Evolutionary conservation across 2,113 vertebrate species (phyloP).

Genomic region (Myotis brandtii): DNA sequence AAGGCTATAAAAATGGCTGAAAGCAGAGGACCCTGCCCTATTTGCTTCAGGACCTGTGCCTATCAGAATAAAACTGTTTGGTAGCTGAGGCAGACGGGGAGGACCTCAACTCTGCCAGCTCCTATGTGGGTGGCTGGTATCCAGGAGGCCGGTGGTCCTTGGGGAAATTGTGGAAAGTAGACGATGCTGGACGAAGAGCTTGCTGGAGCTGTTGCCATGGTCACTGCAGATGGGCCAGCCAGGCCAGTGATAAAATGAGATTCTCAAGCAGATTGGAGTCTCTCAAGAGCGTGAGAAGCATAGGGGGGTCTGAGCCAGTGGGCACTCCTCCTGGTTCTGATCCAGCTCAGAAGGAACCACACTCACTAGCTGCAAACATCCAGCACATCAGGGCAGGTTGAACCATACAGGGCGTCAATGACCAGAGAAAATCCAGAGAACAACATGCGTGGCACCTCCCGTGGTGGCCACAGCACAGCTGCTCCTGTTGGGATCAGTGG

Average conservation of each 20-base stretch:
- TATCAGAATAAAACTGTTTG: not conserved
- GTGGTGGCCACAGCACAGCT: not conserved
- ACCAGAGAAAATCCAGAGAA: not conserved
- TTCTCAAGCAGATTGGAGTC: not conserved
- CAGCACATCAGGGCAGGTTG: fast-evolving
- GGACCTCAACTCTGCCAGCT: not conserved
- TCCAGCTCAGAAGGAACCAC: not conserved
- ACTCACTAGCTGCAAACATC: not conserved
- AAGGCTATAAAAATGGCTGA: too few relatives aligned
- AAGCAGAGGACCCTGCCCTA: not conserved
- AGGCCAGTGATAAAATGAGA: not conserved
- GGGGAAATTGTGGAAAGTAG: not conserved
- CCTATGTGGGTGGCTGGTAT: not conserved
- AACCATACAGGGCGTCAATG: fast-evolving
- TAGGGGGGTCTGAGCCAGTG: not conserved
- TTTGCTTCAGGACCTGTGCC: not conserved
- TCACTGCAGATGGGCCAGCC: fast-evolving
- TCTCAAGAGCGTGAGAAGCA: fast-evolving
- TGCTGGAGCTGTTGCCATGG: fast-evolving
- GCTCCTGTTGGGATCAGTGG: not conserved
- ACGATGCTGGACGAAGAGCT: not conserved
- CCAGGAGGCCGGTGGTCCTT: not conserved
- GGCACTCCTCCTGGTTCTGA: not conserved
- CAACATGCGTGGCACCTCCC: fast-evolving
- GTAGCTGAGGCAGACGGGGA: not conserved